Base-by-base conservation (phyloP, 2,888 invertebrate genomes). In the Drosophila siamana region DNA sequence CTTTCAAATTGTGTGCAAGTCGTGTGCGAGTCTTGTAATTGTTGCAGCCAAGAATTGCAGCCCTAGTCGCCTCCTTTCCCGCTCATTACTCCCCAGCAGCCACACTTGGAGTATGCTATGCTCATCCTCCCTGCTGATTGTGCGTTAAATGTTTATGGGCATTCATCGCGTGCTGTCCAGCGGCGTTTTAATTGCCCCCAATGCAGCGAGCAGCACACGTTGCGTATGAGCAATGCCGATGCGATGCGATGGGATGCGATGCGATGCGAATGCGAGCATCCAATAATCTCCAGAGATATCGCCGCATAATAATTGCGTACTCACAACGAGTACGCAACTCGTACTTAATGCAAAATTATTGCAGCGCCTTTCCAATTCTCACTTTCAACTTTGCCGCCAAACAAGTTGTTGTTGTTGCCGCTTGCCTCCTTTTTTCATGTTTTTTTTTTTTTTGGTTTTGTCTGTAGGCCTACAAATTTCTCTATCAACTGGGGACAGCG, bases 321-420 rank as follows among this genome's bases (percentile, higher is more conserved):
- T 54, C 59, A 40, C 50, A 44, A 44, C 54, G 44, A 55, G 55
- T 55, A 30, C 33, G 13, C 44, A 22, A 15, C 64, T 75, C 70
- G 88, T 88, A 88, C 85, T 85, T 83, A 85, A 85, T 85, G 86
- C 85, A 88, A 88, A 85, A 88, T 88, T 85, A 88, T 86, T 80
- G 82, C 76, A 70, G 71, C 81, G 84, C 82, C 82, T 87, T 87
- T 87, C 87, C 82, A 83, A 85, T 87, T 87, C 68, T 67, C 85
- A 78, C 87, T 83, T 86, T 84, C 51, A 78, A 67, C 67, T 86
- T 86, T 75, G 75, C 82, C 75, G 77, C 48, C 76, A 48, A 48
- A 19, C 59, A 33, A 50, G 41, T 62, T 72, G 51, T 47, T 64
- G 41, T 26, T 38, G 28, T 47, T 51, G 33, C 50, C 36, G n/a